Conservation (phyloP, 2,797 vertebrate species). For the Pipistrellus kuhlii region DNA sequence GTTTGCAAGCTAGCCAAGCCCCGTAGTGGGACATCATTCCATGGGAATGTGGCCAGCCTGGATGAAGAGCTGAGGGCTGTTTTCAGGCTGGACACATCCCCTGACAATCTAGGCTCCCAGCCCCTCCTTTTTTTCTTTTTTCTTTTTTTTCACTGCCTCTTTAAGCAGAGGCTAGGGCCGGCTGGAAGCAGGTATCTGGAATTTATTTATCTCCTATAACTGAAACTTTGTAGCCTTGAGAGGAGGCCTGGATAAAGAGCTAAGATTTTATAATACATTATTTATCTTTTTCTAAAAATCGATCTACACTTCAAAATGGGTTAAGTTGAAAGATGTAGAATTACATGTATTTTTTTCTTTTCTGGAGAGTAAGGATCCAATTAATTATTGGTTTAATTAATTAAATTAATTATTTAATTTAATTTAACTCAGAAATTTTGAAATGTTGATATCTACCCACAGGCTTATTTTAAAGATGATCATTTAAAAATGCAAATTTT, state of each 20-base stretch:
- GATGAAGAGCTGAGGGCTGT: too few relatives aligned
- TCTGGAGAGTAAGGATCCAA: not conserved
- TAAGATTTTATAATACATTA: not conserved
- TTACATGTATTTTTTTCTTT: not conserved
- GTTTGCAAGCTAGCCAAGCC: too few relatives aligned
- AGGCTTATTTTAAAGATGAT: conserved; percentile 29
- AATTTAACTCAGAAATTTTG: conserved; percentile 26
- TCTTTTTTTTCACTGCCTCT: too few relatives aligned
- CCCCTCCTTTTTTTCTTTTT: too few relatives aligned
- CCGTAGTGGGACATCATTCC: too few relatives aligned
- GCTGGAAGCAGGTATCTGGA: too few relatives aligned
- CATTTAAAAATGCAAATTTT: conserved; percentile 61
- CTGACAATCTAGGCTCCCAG: too few relatives aligned
- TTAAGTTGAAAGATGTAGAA: not conserved
- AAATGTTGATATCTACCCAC: not conserved
- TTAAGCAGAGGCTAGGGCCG: too few relatives aligned
- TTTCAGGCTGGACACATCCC: too few relatives aligned
- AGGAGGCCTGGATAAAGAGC: not conserved
- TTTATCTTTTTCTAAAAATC: not conserved
- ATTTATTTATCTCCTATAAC: too few relatives aligned
- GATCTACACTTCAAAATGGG: not conserved
- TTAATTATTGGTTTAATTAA: not conserved
- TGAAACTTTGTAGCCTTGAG: too few relatives aligned
- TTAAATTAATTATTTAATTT: not conserved
- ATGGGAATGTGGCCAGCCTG: too few relatives aligned